A percentile compares a stretch with the other conserved stretches of the same genome.
Evolutionary conservation across 2,888 invertebrate genomes (phyloP).

Genomic region (Oscheius onirici): DNA sequence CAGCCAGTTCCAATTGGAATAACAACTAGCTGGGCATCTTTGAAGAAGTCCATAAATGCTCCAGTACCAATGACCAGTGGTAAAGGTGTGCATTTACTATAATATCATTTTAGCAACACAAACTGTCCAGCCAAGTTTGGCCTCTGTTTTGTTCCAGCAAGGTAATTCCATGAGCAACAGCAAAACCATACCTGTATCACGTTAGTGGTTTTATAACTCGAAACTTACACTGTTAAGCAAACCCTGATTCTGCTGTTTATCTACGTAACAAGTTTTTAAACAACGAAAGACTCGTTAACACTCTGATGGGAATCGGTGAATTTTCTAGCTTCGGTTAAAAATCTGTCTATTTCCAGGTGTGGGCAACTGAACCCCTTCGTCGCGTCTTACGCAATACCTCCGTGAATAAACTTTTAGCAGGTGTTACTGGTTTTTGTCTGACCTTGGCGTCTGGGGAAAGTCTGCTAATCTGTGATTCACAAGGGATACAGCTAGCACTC

Average conservation of each 20-base stretch:
- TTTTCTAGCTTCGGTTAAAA: neutral
- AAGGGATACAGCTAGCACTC: neutral
- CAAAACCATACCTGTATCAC: too few species aligned
- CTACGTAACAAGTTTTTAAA: neutral
- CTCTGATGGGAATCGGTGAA: conserved; percentile 3
- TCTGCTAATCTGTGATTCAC: neutral
- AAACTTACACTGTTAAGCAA: too few species aligned
- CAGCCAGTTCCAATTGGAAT: too few species aligned
- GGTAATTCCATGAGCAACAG: too few species aligned
- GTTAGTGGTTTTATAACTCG: too few species aligned
- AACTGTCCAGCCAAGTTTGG: too few species aligned
- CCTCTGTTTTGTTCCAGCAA: too few species aligned
- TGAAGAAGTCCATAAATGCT: too few species aligned
- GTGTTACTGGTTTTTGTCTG: conserved; percentile 8
- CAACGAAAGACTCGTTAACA: conserved; percentile 3
- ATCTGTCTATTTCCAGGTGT: neutral
- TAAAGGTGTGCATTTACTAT: too few species aligned
- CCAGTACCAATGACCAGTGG: too few species aligned
- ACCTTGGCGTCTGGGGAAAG: conserved; percentile 11
- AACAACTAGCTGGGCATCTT: too few species aligned
- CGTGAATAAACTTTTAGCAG: conserved; percentile 4
- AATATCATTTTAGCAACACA: too few species aligned
- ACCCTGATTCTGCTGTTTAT: neutral
- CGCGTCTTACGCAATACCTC: neutral
- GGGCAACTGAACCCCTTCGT: neutral